Conservation (phyloP, 2,113 vertebrate species). For the Ceyx melanurus region DNA sequence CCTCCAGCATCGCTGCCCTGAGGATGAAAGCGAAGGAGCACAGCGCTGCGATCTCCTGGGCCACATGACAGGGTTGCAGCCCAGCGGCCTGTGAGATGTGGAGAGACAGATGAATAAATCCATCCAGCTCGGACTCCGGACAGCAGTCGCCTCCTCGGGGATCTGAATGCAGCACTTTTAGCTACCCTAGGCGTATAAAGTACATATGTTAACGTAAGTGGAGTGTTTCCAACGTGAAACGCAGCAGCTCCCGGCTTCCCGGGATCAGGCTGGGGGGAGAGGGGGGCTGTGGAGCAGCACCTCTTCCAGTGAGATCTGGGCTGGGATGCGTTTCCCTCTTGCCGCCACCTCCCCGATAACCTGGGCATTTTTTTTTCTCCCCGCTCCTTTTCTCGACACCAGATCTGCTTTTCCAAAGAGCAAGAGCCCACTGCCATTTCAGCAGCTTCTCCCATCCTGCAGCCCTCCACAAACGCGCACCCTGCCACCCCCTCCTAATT, state of each 20-base stretch:
- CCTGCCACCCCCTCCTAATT: not conserved
- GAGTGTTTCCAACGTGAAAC: conserved; percentile 26
- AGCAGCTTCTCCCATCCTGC: not conserved
- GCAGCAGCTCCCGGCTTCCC: not conserved
- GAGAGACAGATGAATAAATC: conserved; percentile 22
- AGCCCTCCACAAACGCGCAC: too few species aligned
- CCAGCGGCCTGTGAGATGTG: conserved; percentile 18
- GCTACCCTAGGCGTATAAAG: conserved; percentile 56
- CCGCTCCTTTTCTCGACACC: not conserved
- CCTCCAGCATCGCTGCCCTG: conserved; percentile 94
- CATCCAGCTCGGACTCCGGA: conserved; percentile 54
- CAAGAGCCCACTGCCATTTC: not conserved
- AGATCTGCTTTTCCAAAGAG: not conserved
- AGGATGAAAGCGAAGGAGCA: conserved; percentile 99
- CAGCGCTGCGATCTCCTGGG: conserved; percentile 99
- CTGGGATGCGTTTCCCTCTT: not conserved
- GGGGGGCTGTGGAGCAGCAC: not conserved
- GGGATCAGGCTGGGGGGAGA: not conserved
- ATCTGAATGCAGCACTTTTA: conserved; percentile 80
- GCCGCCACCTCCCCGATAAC: not conserved
- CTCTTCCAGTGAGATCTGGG: not conserved
- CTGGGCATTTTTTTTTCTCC: not conserved
- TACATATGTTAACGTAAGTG: conserved; percentile 25
- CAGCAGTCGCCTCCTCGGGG: conserved; percentile 67
- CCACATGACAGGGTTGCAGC: conserved; percentile 85